Evolutionary conservation across 1,140 invertebrate genomes (phyloP).

Genomic region (Papilio glaucus): DNA sequence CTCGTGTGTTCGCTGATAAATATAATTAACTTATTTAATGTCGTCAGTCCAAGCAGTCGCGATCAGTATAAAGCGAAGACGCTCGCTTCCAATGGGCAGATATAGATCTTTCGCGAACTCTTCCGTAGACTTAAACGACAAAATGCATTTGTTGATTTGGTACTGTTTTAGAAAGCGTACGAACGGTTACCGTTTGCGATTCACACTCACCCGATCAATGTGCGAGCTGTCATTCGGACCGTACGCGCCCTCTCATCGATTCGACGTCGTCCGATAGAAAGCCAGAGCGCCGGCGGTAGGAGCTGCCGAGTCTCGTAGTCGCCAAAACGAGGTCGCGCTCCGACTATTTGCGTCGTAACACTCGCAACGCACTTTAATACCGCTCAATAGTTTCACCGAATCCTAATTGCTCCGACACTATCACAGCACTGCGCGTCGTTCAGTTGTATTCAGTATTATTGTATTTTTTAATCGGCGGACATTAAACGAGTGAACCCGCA

Average conservation of each 20-base stretch:
- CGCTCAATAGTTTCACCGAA: constrained; percentile 36
- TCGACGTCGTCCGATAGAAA: constrained; percentile 67
- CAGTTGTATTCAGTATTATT: constrained; percentile 46
- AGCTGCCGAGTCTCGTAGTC: constrained; percentile 52
- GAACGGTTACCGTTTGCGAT: constrained; percentile 40
- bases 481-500: constrained; percentile 53
- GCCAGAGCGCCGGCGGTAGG: constrained; percentile 57
- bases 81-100: not conserved
- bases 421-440: constrained; percentile 47
- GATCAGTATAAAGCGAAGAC: no score
- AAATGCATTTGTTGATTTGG: constrained; percentile 2
- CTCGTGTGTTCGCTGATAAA: constrained; percentile 41
- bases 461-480: constrained; percentile 44
- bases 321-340: constrained; percentile 62
- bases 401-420: constrained; percentile 47
- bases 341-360: constrained; percentile 48
- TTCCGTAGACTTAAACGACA: not conserved
- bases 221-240: constrained; percentile 69
- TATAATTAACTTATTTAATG: constrained; percentile 5
- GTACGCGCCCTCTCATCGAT: constrained; percentile 73
- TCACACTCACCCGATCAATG: constrained; percentile 79
- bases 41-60: not conserved
- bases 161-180: constrained; percentile 53
- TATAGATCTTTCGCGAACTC: not conserved
- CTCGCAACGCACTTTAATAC: constrained; percentile 45